phyloP scores from a whole-genome alignment of 1,140 invertebrate species.

The Eurytemora carolleeae region DNA sequence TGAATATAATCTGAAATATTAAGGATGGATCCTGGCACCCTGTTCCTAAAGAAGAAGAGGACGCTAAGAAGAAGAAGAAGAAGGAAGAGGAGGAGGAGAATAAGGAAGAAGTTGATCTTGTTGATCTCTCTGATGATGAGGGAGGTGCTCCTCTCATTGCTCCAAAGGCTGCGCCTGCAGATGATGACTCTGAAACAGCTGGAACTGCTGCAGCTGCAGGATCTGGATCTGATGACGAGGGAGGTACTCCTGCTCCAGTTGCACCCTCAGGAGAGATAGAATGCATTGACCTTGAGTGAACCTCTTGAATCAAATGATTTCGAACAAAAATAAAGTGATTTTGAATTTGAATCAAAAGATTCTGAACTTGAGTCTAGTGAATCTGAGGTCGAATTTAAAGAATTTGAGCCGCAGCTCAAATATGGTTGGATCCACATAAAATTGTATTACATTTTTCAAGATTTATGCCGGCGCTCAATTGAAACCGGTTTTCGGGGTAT shows the following conservation, averaged over 20 bases:
- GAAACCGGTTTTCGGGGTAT: too few relatives aligned
- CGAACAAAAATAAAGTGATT: too few relatives aligned
- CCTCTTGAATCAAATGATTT: too few relatives aligned
- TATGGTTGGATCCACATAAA: too few relatives aligned
- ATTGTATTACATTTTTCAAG: too few relatives aligned
- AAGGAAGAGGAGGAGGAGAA: neutral
- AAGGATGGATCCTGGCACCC: conserved; percentile 15
- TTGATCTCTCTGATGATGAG: conserved; percentile 14
- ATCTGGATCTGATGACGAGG: neutral
- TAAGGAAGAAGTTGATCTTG: conserved; percentile 7
- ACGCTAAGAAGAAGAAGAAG: neutral
- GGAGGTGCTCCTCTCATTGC: neutral
- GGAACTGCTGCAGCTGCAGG: neutral
- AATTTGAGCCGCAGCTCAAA: too few relatives aligned
- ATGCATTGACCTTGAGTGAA: conserved; percentile 14
- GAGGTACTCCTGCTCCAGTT: neutral
- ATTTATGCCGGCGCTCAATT: too few relatives aligned
- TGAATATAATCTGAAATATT: neutral
- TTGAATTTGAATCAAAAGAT: too few relatives aligned
- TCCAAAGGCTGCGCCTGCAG: neutral
- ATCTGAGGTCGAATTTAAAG: too few relatives aligned
- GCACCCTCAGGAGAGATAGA: conserved; percentile 11
- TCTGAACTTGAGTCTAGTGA: too few relatives aligned
- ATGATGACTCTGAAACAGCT: neutral
- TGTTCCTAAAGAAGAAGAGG: conserved; percentile 6